Conservation (phyloP, 2,113 vertebrate genomes). For the Plecotus auritus region DNA sequence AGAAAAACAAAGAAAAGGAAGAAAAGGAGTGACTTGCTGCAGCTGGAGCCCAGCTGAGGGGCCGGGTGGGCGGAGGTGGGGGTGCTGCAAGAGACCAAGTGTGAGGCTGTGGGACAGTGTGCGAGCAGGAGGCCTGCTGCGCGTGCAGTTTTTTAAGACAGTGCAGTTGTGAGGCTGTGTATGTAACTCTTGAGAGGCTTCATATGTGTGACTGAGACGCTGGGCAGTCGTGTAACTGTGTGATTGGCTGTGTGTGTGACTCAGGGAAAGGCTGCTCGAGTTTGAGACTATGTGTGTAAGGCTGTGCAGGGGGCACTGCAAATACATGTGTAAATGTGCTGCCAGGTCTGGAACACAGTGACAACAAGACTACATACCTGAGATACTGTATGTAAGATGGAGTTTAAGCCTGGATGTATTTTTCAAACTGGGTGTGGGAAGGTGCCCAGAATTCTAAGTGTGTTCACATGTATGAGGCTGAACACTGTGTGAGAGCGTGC, state of each 20-base stretch:
- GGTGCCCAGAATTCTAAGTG: neutral
- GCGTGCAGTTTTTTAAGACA: neutral
- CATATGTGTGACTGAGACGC: neutral
- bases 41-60: constrained; percentile 84
- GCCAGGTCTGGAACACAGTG: neutral
- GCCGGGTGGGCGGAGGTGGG: constrained; percentile 72
- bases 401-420: neutral
- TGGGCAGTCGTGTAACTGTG: neutral
- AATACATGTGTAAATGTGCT: neutral
- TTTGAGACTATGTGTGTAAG: neutral
- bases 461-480: neutral
- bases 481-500: neutral
- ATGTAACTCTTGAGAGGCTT: neutral
- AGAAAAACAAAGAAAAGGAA: constrained; percentile 74
- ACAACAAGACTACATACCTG: neutral
- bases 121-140: neutral
- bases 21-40: constrained; percentile 69
- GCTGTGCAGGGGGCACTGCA: neutral
- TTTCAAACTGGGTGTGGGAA: constrained; percentile 19
- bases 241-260: neutral
- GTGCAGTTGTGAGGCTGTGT: neutral
- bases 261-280: neutral
- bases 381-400: neutral
- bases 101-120: constrained; percentile 48
- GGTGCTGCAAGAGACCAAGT: constrained; percentile 50